Base-by-base conservation (phyloP, 2,797 vertebrate genomes). In the Anguilla obscura region DNA sequence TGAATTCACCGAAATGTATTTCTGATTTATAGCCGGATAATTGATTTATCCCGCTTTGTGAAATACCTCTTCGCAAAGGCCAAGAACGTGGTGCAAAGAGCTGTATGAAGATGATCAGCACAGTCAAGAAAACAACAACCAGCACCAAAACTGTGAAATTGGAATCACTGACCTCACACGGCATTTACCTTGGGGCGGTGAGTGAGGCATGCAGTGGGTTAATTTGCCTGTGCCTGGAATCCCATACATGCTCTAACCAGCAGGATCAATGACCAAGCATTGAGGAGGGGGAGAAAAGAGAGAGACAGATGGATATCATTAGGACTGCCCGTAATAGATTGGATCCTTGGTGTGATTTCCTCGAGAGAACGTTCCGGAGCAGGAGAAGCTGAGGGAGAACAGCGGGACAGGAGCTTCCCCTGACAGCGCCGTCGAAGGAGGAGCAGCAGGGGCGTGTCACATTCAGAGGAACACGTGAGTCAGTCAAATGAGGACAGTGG, bases 401-500 rank as follows among this genome's bases (percentile, higher is more conserved):
- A 48, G 71, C 16, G 14, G 71, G 30, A 18, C 74, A 21, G 33
- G 40, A 82, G 40, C 79, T 82, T n/a, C 79, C 79, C 79, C 36
- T 82, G 79, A 50, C 27, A 50, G 79, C 45, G 10, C 40, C 45
- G 45, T 24, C n/a, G 45, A 82, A 76, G 33, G 71, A 76, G 36
- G 71, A 40, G 71, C 33, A 40, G 33, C 21, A n/a, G 79, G 79
- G 79, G 40, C 18, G 79, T 48, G 79, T 50, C 45, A 24, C 18
- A 18, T 7, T 24, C 45, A 33, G 40, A 82, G 79, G 79, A 82
- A 50, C 40, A 82, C 79, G 40, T 48, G 79, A 80, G 40, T 2
- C 40, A 82, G 79, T 82, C 79, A 82, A 82, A 48, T n/a, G 79
- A 82, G 79, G 79, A 82, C 40, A 82, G 5, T 12, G 27, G 79